Percentiles rank a stretch among this genome's conserved stretches.
Conservation (phyloP, 2,888 invertebrate genomes). For the Mongoloraphidia duomilia region DNA sequence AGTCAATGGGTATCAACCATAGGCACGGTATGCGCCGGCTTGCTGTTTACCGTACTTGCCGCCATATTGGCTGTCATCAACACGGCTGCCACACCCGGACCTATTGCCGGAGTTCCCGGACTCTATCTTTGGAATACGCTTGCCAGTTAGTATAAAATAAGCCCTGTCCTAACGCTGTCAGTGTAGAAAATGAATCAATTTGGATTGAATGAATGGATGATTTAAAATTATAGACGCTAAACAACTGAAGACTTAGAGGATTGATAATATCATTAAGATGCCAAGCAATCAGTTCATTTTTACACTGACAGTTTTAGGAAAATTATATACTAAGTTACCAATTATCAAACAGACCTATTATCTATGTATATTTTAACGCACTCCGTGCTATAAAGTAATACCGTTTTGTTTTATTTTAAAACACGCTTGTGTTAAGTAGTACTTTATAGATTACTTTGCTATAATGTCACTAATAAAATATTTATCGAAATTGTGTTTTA, state of each 20-base stretch:
- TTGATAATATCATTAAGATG: neutral
- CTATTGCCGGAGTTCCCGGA: conserved; percentile 51
- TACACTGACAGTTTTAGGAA: too few species aligned
- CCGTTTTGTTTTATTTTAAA: too few species aligned
- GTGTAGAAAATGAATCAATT: conserved; percentile 3
- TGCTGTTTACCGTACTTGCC: conserved; percentile 53
- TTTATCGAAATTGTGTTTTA: too few species aligned
- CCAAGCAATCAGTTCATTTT: too few species aligned
- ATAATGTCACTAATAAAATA: too few species aligned
- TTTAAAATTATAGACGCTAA: neutral
- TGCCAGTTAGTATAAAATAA: conserved; percentile 42
- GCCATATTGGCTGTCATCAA: conserved; percentile 67
- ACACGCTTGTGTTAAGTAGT: too few species aligned
- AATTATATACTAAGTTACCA: too few species aligned
- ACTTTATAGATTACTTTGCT: too few species aligned
- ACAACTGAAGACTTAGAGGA: neutral
- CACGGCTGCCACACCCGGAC: conserved; percentile 58
- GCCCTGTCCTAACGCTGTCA: neutral
- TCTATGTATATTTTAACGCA: too few species aligned
- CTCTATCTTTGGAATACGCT: conserved; percentile 64
- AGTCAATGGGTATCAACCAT: conserved; percentile 66
- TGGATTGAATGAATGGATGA: neutral
- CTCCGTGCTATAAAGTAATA: too few species aligned
- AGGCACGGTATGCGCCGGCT: conserved; percentile 48
- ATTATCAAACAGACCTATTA: too few species aligned